Percentiles rank a stretch among this genome's conserved stretches.
Conservation (phyloP, 2,113 vertebrate genomes). For the Hippocampus barbouri region DNA sequence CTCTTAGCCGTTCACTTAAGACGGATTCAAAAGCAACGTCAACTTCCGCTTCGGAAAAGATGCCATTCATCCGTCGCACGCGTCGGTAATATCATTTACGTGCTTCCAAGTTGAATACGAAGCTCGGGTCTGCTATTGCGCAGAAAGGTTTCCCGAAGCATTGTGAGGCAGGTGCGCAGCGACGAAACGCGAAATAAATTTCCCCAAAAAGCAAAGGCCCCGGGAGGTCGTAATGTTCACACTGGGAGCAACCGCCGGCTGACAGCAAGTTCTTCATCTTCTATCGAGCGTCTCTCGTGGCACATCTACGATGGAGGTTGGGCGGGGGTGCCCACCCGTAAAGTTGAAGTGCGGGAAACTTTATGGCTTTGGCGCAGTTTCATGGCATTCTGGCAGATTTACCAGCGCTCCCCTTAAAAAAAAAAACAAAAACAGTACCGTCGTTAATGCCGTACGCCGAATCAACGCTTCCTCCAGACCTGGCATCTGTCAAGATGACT, state of each 20-base stretch:
- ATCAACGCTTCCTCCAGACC: too few species aligned
- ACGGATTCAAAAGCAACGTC: too few species aligned
- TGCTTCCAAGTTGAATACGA: too few species aligned
- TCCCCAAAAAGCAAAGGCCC: neutral
- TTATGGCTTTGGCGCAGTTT: slow-evolving; percentile 2
- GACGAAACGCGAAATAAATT: neutral
- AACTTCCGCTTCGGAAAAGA: too few species aligned
- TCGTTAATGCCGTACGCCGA: too few species aligned
- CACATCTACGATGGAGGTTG: neutral
- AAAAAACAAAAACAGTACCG: neutral
- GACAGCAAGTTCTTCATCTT: slow-evolving; percentile 6
- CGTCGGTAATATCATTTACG: too few species aligned
- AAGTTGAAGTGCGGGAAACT: slow-evolving; percentile 13
- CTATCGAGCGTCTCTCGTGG: slow-evolving; percentile 4
- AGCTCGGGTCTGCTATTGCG: neutral
- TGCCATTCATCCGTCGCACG: too few species aligned
- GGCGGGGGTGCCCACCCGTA: neutral
- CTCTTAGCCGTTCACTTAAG: too few species aligned
- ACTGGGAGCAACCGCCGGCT: neutral
- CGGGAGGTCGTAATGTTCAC: slow-evolving; percentile 6
- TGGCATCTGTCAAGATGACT: too few species aligned
- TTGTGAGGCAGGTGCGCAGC: neutral
- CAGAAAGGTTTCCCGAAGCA: too few species aligned
- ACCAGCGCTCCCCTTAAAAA: neutral
- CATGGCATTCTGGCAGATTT: neutral